phyloP scores from a whole-genome alignment of 2,113 vertebrate species.

The Calidris pygmaea region DNA sequence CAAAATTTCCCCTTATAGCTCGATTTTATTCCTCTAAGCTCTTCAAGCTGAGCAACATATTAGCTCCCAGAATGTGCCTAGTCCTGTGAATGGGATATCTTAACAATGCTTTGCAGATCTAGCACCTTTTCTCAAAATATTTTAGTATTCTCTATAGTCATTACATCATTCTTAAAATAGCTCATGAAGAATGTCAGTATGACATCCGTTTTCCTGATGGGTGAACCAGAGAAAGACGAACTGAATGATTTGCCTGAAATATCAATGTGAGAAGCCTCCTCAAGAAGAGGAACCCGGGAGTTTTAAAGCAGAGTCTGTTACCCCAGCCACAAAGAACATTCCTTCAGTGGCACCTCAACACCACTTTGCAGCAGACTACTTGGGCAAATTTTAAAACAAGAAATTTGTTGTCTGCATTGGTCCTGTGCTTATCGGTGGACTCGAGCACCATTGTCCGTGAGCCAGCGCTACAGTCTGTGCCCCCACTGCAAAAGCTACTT shows the following conservation, averaged over 20 bases:
- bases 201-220: neutral
- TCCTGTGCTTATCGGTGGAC: neutral
- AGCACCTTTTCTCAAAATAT: conserved; percentile 27
- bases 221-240: neutral
- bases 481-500: neutral
- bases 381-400: neutral
- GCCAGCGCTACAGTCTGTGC: neutral
- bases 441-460: fast-evolving
- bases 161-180: conserved; percentile 31
- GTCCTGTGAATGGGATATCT: neutral
- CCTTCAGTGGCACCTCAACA: neutral
- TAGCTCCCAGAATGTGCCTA: neutral
- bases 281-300: neutral
- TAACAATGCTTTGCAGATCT: conserved; percentile 31
- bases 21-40: neutral
- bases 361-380: neutral
- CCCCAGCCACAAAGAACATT: neutral
- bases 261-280: neutral
- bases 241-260: neutral
- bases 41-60: neutral
- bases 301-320: neutral
- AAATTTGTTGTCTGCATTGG: neutral
- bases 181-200: neutral
- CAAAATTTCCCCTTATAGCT: neutral
- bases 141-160: conserved; percentile 15